These are phyloP conservation scores for Chiloscyllium punctatum DNA, from an alignment of 2,797 vertebrate species.

Conservation along the genomic window DNA sequence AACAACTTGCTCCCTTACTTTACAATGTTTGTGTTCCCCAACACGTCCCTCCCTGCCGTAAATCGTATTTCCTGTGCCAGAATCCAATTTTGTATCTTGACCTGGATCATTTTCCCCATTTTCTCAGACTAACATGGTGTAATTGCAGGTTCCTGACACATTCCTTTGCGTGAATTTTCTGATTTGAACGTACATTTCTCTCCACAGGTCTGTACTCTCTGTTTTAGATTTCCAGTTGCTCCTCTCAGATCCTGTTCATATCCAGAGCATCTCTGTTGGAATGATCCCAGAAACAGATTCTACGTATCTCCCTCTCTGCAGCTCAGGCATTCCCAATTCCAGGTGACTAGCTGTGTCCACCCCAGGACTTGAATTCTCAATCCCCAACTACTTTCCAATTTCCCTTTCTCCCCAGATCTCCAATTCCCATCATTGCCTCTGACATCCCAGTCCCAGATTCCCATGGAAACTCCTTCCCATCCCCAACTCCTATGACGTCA, in stretches of 20 bases:
- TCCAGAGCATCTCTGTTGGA: background rate
- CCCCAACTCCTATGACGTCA: constrained; percentile 9
- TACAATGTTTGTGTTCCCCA: background rate
- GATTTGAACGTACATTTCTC: background rate
- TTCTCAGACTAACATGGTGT: background rate
- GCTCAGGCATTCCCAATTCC: background rate
- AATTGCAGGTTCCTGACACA: background rate
- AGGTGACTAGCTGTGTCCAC: background rate
- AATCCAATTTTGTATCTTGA: background rate
- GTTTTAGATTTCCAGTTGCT: background rate
- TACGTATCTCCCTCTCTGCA: background rate
- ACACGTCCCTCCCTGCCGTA: background rate
- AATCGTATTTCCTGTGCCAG: background rate
- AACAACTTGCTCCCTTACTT: too few species aligned
- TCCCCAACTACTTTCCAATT: background rate
- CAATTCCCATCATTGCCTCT: background rate
- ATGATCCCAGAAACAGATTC: background rate
- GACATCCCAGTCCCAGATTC: background rate
- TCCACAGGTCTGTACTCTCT: background rate
- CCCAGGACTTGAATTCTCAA: background rate
- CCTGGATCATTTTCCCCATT: background rate
- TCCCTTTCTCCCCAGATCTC: background rate
- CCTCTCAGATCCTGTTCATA: background rate
- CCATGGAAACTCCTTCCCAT: constrained; percentile 1
- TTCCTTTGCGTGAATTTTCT: background rate